Evolutionary conservation across 2,888 invertebrate species (phyloP).

Genomic region (Lasioglossum lativentre): DNA sequence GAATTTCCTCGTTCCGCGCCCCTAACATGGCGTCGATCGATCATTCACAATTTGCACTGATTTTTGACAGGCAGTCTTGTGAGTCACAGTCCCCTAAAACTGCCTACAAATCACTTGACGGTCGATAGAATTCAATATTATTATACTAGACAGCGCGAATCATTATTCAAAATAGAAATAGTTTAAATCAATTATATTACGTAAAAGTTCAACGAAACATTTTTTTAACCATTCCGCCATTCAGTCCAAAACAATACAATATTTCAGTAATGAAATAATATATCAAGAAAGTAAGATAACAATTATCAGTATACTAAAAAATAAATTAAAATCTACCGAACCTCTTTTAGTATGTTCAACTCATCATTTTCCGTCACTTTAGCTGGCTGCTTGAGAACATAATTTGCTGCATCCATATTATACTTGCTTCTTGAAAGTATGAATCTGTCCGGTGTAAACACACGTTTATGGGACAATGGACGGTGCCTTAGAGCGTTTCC

Average conservation of each 20-base stretch:
- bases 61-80: background rate
- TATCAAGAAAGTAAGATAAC: background rate
- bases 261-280: background rate
- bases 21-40: background rate
- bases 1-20: background rate
- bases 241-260: background rate
- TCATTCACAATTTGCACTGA: background rate
- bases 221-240: background rate
- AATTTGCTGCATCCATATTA: constrained; percentile 71
- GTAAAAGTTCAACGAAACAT: too few species aligned
- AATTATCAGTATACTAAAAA: background rate
- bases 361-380: constrained; percentile 11
- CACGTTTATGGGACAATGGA: background rate
- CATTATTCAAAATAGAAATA: too few species aligned
- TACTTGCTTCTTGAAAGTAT: constrained; percentile 69
- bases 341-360: constrained; percentile 72
- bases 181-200: too few species aligned
- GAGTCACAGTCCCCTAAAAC: background rate
- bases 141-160: background rate
- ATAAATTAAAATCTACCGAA: constrained; percentile 31
- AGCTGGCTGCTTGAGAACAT: constrained; percentile 48
- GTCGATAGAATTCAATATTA: background rate
- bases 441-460: constrained; percentile 72
- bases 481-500: background rate
- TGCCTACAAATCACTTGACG: background rate